These are phyloP conservation scores for Thamnaconus septentrionalis DNA, from an alignment of 2,113 vertebrate species.

Conservation along the genomic window DNA sequence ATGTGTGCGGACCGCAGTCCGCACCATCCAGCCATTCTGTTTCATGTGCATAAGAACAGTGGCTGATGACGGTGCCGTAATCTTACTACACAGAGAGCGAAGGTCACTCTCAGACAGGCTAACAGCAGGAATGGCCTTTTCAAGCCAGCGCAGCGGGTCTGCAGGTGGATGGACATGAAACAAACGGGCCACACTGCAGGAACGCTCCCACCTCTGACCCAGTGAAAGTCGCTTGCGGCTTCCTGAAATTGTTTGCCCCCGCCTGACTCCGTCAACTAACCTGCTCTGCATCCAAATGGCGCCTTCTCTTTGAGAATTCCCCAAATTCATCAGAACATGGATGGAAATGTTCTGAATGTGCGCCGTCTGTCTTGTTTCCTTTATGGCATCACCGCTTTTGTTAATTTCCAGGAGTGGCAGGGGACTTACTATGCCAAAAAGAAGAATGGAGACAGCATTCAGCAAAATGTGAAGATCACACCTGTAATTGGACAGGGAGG, in stretches of 20 bases:
- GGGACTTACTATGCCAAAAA: conserved; percentile 93
- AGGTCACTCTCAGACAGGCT: conserved; percentile 69
- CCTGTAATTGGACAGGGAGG: conserved; percentile 97
- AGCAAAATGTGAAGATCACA: conserved; percentile 98
- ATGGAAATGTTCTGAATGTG: not conserved
- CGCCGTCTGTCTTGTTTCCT: not conserved
- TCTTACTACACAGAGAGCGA: conserved; percentile 72
- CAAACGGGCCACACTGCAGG: conserved; percentile 31
- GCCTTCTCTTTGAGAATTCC: conserved; percentile 1
- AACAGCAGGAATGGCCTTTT: conserved; percentile 71
- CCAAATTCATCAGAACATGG: not conserved
- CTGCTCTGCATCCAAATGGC: too few relatives aligned
- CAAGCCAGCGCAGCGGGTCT: conserved; percentile 43
- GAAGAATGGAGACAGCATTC: conserved; percentile 93
- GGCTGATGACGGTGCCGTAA: conserved; percentile 50
- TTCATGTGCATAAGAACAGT: conserved; percentile 61
- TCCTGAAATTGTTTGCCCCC: too few relatives aligned
- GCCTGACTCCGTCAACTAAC: too few relatives aligned
- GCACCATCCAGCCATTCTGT: conserved; percentile 41
- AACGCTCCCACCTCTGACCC: conserved; percentile 17
- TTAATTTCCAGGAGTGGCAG: conserved; percentile 89
- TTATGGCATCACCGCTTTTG: conserved; percentile 8
- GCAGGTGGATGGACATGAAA: conserved; percentile 67
- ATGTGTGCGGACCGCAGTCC: conserved; percentile 23
- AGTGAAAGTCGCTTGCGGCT: conserved; percentile 36